A percentile compares a stretch with the other conserved stretches of the same genome.
Conservation (phyloP, 2,113 vertebrate genomes). For the Hemiprocne comata region DNA sequence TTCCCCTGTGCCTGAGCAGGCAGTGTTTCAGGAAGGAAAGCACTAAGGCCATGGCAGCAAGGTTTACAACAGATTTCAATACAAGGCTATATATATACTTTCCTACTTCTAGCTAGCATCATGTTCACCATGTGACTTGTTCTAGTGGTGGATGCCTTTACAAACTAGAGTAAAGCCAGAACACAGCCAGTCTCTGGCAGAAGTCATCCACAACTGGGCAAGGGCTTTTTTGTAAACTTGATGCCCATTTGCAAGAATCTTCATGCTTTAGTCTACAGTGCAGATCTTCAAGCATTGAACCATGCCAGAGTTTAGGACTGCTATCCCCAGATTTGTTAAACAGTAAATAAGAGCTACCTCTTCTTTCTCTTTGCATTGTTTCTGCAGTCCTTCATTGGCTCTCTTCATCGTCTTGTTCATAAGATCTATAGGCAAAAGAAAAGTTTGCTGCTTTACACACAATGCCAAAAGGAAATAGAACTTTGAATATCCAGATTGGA, state of each 20-base stretch:
- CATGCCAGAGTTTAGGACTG: neutral
- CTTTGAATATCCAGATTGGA: neutral
- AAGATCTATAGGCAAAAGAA: conserved; percentile 9
- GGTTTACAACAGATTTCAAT: neutral
- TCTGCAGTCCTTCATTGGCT: conserved; percentile 59
- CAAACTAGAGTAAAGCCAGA: neutral
- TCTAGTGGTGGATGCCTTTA: neutral
- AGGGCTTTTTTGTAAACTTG: neutral
- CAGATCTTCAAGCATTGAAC: neutral
- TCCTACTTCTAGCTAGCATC: neutral
- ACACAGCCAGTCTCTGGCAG: neutral
- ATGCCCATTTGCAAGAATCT: neutral
- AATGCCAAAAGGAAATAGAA: neutral
- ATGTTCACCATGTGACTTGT: neutral
- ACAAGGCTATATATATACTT: neutral
- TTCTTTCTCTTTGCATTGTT: conserved; percentile 81
- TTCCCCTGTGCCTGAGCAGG: neutral
- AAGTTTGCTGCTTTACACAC: neutral
- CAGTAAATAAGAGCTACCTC: conserved; percentile 74
- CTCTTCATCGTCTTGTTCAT: neutral
- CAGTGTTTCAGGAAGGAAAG: neutral
- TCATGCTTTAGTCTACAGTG: neutral
- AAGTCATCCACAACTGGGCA: neutral
- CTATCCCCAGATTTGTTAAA: neutral
- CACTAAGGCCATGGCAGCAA: neutral